Evolutionary conservation across 2,113 vertebrate species (phyloP), one percentile per base, ranked within the genome.

Genomic region (Aspiorhynchus laticeps): DNA sequence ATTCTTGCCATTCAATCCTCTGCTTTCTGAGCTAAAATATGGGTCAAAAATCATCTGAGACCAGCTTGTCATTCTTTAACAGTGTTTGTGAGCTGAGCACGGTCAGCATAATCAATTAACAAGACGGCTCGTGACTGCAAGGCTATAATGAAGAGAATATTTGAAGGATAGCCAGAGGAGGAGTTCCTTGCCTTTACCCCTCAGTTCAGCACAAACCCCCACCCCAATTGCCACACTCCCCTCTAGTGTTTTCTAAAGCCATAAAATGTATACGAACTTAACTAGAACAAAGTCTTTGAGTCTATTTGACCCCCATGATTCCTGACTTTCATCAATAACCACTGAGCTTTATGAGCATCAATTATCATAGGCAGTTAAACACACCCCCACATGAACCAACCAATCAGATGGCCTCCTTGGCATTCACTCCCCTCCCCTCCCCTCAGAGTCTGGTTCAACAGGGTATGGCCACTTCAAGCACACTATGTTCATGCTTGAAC

Each of bases 371-470:
- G 48, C 15, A 77, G 59, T 36, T 5, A 75, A 73, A 11, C 89
- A 91, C 87, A 84, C 90, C 92, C 90, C 88, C 79, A 73, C 51
- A 24, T 26, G 73, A 41, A 75, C 24, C 9, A 61, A 71, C 94
- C 93, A 95, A 95, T 95, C 90, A 80, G 38, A 59, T 21, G n/a
- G 28, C 86, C 80, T 9, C 75, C 77, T 77, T 28, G 19, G 12
- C 76, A 33, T 9, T 80, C 88, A 91, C 90, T 19, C 92, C 92
- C 85, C 61, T 88, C 53, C 77, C 7, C 74, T 65, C 76, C 61
- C 59, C 24, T 46, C 63, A 67, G 51, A 28, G 75, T 73, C 83
- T 73, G 79, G 76, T 84, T 91, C 69, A 84, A 87, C 38, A 77
- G 83, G 67, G 67, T 76, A 73, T 59, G 65, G 43, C 83, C 83